phyloP scores from a whole-genome alignment of 2,797 vertebrate species.

The Pantherophis alleghaniensis region DNA sequence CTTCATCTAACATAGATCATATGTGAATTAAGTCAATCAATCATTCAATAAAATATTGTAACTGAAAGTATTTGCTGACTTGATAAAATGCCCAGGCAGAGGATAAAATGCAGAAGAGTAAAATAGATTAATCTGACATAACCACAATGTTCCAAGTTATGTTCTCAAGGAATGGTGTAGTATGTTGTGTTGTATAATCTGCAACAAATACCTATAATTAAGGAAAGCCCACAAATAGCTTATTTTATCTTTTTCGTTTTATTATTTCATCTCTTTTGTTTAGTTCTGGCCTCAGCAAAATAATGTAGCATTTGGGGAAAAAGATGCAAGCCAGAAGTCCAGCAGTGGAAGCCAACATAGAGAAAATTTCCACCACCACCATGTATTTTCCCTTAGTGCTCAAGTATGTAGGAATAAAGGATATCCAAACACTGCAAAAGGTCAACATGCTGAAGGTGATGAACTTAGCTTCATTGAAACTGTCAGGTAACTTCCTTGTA shows the following conservation, averaged over 20 bases:
- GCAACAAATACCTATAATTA: background rate
- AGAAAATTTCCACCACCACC: constrained; percentile 13
- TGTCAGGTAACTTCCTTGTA: background rate
- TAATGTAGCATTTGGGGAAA: background rate
- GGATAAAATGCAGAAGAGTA: too few species aligned
- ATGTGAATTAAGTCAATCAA: background rate
- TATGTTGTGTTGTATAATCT: background rate
- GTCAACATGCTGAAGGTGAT: constrained; percentile 8
- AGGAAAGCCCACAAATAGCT: background rate
- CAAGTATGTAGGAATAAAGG: constrained; percentile 7
- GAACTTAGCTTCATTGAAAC: constrained; percentile 16
- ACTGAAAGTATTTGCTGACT: background rate
- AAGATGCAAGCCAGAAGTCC: background rate
- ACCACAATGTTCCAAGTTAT: background rate
- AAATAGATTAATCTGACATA: background rate
- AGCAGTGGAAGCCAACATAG: background rate
- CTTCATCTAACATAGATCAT: background rate
- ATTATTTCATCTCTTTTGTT: background rate
- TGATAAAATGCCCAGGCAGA: background rate
- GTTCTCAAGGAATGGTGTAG: background rate
- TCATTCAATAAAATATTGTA: background rate
- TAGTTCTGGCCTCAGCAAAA: background rate
- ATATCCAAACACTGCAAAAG: constrained; percentile 16
- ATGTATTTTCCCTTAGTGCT: constrained; percentile 5
- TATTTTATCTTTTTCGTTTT: background rate